Conservation (phyloP, 2,888 invertebrate species). For the Lagria hirta region DNA sequence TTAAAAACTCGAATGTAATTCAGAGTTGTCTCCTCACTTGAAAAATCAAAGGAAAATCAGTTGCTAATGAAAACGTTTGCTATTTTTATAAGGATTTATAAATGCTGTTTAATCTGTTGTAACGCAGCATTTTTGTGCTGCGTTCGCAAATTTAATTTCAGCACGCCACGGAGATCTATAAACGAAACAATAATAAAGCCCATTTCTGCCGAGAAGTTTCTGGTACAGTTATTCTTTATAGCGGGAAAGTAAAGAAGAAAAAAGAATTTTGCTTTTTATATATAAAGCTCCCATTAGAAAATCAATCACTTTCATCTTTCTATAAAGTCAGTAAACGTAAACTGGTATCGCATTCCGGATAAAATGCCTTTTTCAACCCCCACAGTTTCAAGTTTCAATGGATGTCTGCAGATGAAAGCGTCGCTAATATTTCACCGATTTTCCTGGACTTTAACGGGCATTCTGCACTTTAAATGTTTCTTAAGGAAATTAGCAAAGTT, state of each 20-base stretch:
- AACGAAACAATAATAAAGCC: too few species aligned
- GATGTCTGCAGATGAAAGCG: slow-evolving; percentile 44
- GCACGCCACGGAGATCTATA: too few species aligned
- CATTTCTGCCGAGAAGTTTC: slow-evolving; percentile 1
- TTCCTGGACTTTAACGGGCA: slow-evolving; percentile 36
- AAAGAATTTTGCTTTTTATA: slow-evolving; percentile 22
- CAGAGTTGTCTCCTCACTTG: slow-evolving; percentile 21
- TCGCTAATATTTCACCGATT: slow-evolving; percentile 46
- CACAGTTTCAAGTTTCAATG: slow-evolving; percentile 45
- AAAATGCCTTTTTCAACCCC: slow-evolving; percentile 41
- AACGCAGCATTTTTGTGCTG: slow-evolving; percentile 6
- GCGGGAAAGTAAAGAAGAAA: too few species aligned
- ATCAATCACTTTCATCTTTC: slow-evolving; percentile 44
- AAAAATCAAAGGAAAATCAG: slow-evolving; percentile 23
- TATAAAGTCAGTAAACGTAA: slow-evolving; percentile 36
- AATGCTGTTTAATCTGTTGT: slow-evolving; percentile 11
- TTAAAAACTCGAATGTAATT: slow-evolving; percentile 25
- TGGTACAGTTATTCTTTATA: slow-evolving; percentile 4
- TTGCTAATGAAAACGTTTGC: slow-evolving; percentile 8
- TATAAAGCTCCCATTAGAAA: slow-evolving; percentile 35
- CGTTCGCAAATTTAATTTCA: too few species aligned
- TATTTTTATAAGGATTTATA: slow-evolving; percentile 7
- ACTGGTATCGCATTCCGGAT: slow-evolving; percentile 38
- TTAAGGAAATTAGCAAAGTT: slow-evolving; percentile 27
- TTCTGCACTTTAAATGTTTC: slow-evolving; percentile 25